Conservation (phyloP, 2,113 vertebrate species). For the Chauna torquata region DNA sequence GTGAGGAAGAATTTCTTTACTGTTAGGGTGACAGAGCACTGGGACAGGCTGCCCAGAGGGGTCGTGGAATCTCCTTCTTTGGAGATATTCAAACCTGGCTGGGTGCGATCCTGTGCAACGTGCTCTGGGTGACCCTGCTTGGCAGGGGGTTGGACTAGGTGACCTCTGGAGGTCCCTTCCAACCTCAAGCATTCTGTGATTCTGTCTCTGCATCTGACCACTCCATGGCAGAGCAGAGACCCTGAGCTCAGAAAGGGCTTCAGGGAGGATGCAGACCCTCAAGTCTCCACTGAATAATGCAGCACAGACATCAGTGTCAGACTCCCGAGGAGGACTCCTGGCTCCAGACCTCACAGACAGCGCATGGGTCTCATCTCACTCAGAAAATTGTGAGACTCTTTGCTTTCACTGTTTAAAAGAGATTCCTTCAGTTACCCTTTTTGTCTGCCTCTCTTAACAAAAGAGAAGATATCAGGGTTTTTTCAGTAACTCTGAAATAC, state of each 20-base stretch:
- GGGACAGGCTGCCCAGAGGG: too few relatives aligned
- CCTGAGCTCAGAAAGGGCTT: background rate
- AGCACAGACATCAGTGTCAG: background rate
- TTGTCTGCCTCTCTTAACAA: background rate
- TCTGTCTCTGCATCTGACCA: background rate
- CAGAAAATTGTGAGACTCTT: conserved; percentile 12
- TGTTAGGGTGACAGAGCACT: too few relatives aligned
- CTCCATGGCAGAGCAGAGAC: background rate
- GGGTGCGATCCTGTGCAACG: too few relatives aligned
- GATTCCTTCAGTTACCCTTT: background rate
- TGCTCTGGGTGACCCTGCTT: too few relatives aligned
- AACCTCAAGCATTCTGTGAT: too few relatives aligned
- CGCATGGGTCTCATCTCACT: background rate
- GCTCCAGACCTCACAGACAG: background rate
- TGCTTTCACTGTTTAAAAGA: conserved; percentile 19
- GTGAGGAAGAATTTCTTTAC: too few relatives aligned
- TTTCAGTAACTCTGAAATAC: conserved; percentile 24
- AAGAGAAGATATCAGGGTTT: background rate
- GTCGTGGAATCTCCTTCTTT: too few relatives aligned
- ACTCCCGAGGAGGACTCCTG: background rate
- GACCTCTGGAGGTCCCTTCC: too few relatives aligned
- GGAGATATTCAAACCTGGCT: too few relatives aligned
- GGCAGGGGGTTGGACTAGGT: too few relatives aligned
- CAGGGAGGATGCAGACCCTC: background rate
- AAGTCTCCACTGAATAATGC: background rate